Evolutionary conservation across 2,113 vertebrate species (phyloP), one percentile per base, ranked within the genome.

Genomic region (Prinia subflava): DNA sequence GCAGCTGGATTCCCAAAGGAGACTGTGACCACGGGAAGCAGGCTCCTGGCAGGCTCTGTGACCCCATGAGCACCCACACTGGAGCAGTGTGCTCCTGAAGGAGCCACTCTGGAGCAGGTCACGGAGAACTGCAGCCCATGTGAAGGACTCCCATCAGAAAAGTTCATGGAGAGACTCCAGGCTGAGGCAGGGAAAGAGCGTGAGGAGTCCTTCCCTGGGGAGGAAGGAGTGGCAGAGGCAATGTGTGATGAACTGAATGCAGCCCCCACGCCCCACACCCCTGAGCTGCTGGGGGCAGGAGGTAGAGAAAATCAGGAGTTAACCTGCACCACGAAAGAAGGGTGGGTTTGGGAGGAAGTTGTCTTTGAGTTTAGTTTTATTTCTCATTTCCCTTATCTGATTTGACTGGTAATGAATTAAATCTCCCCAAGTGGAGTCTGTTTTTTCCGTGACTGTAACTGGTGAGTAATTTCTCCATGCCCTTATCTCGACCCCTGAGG

Each of bases 401-500:
- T 67, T 74, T 49, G 27, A 33, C 47, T 55, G 13, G 7, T 21
- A 60, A 42, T 60, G 67, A 68, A 49, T 31, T 23, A 37, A 30
- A 33, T 55, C 15, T 42, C 10, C 6, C 22, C 25, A 53, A 20
- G 23, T 24, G 6, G 13, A 47, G 3, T 27, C 22, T 49, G 5
- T 55, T 86, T 68, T 62, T 7, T 22, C 31, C 3, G 3, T 7
- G 8, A 33, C 23, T 33, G 22, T 68, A 81, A 42, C 11, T 21
- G 22, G 5, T 33, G 24, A 53, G 18, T 17, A 31, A 75, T 49
- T 47, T 49, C 11, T 62, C 28, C 33, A 11, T 39, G 13, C 20
- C 13, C 41, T 49, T 42, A 37, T 62, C 47, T 53, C 3, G 16
- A 9, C 11, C 11, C 5, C 7, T 1, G 1, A 33, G 11, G 7